Conservation (phyloP, 2,113 vertebrate genomes). For the Corapipo altera region DNA sequence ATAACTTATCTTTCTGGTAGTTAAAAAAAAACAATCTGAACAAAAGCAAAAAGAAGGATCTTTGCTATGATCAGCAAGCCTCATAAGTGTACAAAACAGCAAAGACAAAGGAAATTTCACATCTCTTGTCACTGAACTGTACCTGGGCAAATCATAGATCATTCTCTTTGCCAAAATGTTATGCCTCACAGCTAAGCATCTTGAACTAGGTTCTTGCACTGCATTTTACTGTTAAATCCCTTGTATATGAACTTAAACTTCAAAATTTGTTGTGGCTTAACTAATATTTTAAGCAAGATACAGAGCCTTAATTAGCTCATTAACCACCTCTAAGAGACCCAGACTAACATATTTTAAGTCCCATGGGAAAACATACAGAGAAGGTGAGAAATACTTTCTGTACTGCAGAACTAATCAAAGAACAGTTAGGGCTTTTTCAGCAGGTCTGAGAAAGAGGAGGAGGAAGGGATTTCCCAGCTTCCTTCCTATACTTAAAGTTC, state of each 20-base stretch:
- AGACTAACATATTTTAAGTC: not conserved
- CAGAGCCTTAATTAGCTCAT: not conserved
- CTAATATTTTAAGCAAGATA: not conserved
- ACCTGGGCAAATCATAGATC: not conserved
- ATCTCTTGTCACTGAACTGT: not conserved
- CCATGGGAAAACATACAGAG: not conserved
- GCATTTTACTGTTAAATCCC: not conserved
- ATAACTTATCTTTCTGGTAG: not conserved
- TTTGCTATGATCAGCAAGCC: not conserved
- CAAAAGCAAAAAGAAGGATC: not conserved
- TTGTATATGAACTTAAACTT: not conserved
- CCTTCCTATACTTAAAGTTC: not conserved
- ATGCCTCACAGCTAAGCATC: not conserved
- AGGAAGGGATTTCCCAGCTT: conserved; percentile 17
- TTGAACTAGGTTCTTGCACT: not conserved
- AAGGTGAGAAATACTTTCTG: conserved; percentile 8
- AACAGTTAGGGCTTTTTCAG: not conserved
- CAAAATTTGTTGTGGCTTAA: not conserved
- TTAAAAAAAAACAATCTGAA: not conserved
- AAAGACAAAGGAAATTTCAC: not conserved
- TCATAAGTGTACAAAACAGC: not conserved
- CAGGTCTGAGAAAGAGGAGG: not conserved
- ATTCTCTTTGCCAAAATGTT: not conserved
- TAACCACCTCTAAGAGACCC: not conserved
- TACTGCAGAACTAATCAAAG: not conserved